Evolutionary conservation across 2,888 invertebrate genomes (phyloP), one percentile per base, ranked within the genome.

Genomic region (Synanthedon andrenaeformis): DNA sequence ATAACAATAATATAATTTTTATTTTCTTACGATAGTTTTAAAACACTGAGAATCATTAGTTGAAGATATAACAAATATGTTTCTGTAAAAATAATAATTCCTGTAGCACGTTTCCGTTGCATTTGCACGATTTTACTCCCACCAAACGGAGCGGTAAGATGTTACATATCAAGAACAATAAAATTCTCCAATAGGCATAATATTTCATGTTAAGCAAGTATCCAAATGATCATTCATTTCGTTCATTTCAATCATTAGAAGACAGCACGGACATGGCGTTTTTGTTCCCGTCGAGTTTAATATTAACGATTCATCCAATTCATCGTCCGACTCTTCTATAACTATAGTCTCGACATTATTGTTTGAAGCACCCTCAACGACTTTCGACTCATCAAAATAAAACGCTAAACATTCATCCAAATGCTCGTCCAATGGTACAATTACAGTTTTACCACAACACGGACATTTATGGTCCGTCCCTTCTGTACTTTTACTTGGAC

Each of bases 141-240:
- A 23, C 1, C 23, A 5, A 23, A 23, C 5, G 5, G 4, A 5
- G 1, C 23, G 5, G 23, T 23, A 4, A 23, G 23, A 23, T 23
- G 5, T 23, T 23, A 23, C 5, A 23, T 5, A 23, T 42, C 42
- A 12, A 11, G 5, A 42, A 11, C 12, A 11, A n/a, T 42, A 45
- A 45, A 45, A 35, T 35, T 35, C 35, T 35, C 5, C 35, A 35
- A 35, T 35, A 45, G 5, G 17, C 17, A 17, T 17, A 2, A 17
- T n/a, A 3, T 6, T 45, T 45, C 8, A 45, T 1, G 10, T 59
- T 56, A 84, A 72, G 62, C 86, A 86, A 4, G 57, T 51, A 72
- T 91, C 90, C 53, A 92, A 85, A 78, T 92, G 92, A 1, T 65
- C 59, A 65, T 90, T 90, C 90, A 92, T 92, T 28, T 82, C 74